Percentiles rank a stretch among this genome's conserved stretches.
These are phyloP conservation scores for Thamnophis elegans DNA, from an alignment of 2,797 vertebrate species.

Conservation along the genomic window DNA sequence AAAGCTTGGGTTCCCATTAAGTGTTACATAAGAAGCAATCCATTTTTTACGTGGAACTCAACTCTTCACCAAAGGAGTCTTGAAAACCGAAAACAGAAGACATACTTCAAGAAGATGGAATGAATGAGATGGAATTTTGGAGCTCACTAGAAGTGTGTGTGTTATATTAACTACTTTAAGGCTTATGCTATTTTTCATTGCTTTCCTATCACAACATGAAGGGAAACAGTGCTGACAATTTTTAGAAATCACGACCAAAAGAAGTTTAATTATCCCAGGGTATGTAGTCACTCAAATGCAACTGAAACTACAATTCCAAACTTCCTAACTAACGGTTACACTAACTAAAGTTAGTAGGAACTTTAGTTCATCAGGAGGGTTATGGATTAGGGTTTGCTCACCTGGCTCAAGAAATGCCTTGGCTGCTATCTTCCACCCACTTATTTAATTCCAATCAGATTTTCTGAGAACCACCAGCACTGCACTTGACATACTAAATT, in stretches of 20 bases:
- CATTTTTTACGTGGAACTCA: not conserved
- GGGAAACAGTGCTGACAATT: not conserved
- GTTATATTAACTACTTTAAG: not conserved
- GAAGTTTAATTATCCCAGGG: not conserved
- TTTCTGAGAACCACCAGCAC: not conserved
- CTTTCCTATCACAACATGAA: not conserved
- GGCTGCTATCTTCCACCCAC: not conserved
- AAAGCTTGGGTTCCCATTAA: not conserved
- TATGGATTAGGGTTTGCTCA: not conserved
- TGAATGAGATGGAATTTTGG: not conserved
- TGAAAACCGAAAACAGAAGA: not conserved
- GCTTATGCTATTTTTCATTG: not conserved
- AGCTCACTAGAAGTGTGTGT: not conserved
- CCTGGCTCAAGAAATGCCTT: not conserved
- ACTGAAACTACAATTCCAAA: not conserved
- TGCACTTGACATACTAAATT: not conserved
- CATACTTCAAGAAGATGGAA: not conserved
- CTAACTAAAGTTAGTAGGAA: not conserved
- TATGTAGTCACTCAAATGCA: not conserved
- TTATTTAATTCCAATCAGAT: not conserved
- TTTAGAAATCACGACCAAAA: not conserved
- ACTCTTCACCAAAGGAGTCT: not conserved
- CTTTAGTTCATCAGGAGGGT: not conserved
- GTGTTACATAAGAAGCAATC: not conserved
- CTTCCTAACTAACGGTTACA: not conserved